A percentile compares a stretch with the other conserved stretches of the same genome.
Conservation (phyloP, 2,888 invertebrate species). For the Gnatocerus cornutus region DNA sequence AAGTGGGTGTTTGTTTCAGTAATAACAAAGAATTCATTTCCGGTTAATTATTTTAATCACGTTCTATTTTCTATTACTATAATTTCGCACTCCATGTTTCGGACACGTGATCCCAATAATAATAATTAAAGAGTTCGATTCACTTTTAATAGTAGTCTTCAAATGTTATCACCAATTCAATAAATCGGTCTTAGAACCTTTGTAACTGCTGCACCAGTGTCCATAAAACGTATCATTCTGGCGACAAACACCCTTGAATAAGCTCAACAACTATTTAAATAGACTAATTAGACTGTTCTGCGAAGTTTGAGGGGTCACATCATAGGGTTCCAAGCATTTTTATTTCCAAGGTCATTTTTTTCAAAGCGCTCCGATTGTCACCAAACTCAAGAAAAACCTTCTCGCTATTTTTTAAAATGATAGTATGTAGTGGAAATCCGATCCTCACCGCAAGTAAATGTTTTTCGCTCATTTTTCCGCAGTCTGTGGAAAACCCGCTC, state of each 20-base stretch:
- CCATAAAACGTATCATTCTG: background rate
- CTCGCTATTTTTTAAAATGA: background rate
- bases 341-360: slow-evolving; percentile 18
- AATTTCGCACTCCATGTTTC: no score
- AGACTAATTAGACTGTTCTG: background rate
- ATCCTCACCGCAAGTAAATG: background rate
- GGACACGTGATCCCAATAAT: slow-evolving; percentile 17
- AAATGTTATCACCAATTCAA: no score
- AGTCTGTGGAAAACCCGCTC: background rate
- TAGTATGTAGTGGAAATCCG: background rate
- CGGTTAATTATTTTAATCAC: no score
- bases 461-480: background rate
- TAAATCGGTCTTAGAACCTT: no score
- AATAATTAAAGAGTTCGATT: background rate
- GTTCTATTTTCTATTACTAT: no score
- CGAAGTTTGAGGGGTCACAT: slow-evolving; percentile 28
- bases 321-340: background rate
- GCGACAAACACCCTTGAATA: background rate
- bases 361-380: background rate
- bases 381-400: background rate
- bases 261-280: background rate
- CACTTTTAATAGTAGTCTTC: no score
- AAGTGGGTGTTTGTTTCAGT: no score
- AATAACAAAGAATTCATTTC: no score
- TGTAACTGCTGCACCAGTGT: no score